Evolutionary conservation across 2,888 invertebrate genomes (phyloP).

Genomic region (Drosophila eohydei): DNA sequence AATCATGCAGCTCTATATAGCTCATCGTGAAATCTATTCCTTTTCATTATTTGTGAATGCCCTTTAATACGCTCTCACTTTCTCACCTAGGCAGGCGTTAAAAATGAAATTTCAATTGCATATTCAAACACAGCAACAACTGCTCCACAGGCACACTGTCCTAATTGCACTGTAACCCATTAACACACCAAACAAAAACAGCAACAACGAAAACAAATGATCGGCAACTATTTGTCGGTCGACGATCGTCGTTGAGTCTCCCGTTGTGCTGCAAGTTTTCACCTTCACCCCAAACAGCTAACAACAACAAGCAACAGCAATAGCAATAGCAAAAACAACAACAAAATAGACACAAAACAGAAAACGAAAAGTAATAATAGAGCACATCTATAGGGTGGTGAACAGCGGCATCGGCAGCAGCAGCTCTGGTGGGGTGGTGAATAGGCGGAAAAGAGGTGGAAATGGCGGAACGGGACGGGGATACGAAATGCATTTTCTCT

Average conservation of each 20-base stretch:
- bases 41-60: neutral
- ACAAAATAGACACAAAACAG: constrained; percentile 40
- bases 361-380: constrained; percentile 49
- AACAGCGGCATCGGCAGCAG: neutral
- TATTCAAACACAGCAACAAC: constrained; percentile 22
- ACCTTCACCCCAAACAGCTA: constrained; percentile 71
- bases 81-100: constrained; percentile 3
- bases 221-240: constrained; percentile 59
- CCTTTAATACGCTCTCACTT: constrained; percentile 20
- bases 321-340: constrained; percentile 27
- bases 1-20: neutral
- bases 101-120: constrained; percentile 51
- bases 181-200: constrained; percentile 60
- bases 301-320: constrained; percentile 21
- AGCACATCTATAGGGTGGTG: constrained; percentile 36
- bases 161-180: constrained; percentile 79
- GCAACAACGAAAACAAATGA: constrained; percentile 33
- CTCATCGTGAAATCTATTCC: neutral
- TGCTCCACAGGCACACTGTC: constrained; percentile 56
- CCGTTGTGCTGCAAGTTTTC: constrained; percentile 59
- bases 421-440: constrained; percentile 2
- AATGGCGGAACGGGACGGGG: constrained; percentile 18
- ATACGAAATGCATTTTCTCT: constrained; percentile 50
- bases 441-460: constrained; percentile 10
- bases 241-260: constrained; percentile 46